Base-by-base conservation (phyloP, 2,888 invertebrate species). In the Crocallis elinguaria region DNA sequence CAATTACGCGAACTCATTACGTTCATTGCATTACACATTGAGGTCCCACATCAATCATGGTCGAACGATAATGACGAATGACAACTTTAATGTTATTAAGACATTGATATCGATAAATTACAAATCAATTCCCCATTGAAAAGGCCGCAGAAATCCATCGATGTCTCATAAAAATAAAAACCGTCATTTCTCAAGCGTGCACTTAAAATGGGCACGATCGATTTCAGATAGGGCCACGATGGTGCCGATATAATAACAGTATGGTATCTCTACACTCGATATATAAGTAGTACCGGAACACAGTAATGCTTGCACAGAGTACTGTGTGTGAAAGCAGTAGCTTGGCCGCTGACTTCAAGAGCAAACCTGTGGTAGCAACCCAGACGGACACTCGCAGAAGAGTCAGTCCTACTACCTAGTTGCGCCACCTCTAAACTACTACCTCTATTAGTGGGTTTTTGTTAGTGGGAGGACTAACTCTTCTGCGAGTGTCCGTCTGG, bases 51-150 rank as follows among this genome's bases (percentile, higher is more conserved):
- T 14, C 14, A 9, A 38, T 14, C 13, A 25, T 61, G 53, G 57
- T 65, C 62, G 49, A 65, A 59, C 41, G 64, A 62, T 33, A 23
- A 14, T 33, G 33, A 45, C 25, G 17, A 29, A 27, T 19, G 44
- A 13, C 23, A 27, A 17, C 25, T 7, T 27, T 27, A 9, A 21
- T 16, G 2, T 32, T 36, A 45, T 29, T 36, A 45, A 36, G 44
- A 14, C 16, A 17, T 33, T 25, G n/a, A 30, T 19, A 30, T 21
- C 35, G 29, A 29, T 36, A 37, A 45, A 27, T 36, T 44, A 44
- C 35, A 45, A 17, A 45, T 45, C 36, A 45, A 37, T 45, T 45
- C 36, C 19, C 46, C 48, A 58, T 51, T 58, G 44, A 54, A 51
- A 39, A 27, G 53, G 44, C 43, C 11, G 33, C 46, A 36, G 21